Conservation (phyloP, 2,797 vertebrate species). For the Naso thynnoides region DNA sequence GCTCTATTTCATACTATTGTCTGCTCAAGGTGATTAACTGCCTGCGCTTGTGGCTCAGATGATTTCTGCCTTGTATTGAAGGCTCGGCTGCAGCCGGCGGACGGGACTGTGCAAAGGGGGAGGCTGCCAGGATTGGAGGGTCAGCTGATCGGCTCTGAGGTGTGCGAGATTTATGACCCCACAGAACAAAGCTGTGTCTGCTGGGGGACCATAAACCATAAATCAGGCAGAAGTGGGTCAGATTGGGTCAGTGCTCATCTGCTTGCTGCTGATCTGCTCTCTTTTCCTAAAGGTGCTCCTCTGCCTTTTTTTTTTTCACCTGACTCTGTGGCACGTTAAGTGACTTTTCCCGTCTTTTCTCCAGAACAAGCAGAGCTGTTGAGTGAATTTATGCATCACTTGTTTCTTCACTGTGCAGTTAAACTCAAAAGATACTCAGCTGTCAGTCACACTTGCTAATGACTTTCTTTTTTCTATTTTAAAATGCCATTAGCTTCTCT, state of each 20-base stretch:
- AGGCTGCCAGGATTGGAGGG: constrained; percentile 63
- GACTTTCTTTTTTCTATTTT: constrained; percentile 57
- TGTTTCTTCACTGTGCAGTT: background rate
- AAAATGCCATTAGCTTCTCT: constrained; percentile 58
- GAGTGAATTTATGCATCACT: background rate
- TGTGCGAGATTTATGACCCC: constrained; percentile 83
- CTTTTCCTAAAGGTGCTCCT: constrained; percentile 43
- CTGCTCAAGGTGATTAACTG: constrained; percentile 71
- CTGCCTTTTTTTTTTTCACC: constrained; percentile 7
- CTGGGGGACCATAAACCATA: constrained; percentile 77
- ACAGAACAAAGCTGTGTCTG: constrained; percentile 83
- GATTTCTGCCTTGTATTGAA: constrained; percentile 68
- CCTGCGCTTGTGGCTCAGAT: constrained; percentile 47
- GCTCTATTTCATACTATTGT: constrained; percentile 67
- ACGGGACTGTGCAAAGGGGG: constrained; percentile 29
- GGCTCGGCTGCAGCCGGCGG: constrained; percentile 45
- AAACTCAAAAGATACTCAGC: constrained; percentile 21
- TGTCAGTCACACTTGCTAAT: constrained; percentile 57
- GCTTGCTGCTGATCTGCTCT: constrained; percentile 62
- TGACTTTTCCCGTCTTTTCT: constrained; percentile 21
- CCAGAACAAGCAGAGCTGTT: constrained; percentile 3
- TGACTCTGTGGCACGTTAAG: constrained; percentile 28
- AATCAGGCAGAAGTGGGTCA: constrained; percentile 86
- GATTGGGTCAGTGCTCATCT: constrained; percentile 80
- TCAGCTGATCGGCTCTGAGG: constrained; percentile 77